Conservation (phyloP, 2,113 vertebrate species). For the Ictalurus furcatus region DNA sequence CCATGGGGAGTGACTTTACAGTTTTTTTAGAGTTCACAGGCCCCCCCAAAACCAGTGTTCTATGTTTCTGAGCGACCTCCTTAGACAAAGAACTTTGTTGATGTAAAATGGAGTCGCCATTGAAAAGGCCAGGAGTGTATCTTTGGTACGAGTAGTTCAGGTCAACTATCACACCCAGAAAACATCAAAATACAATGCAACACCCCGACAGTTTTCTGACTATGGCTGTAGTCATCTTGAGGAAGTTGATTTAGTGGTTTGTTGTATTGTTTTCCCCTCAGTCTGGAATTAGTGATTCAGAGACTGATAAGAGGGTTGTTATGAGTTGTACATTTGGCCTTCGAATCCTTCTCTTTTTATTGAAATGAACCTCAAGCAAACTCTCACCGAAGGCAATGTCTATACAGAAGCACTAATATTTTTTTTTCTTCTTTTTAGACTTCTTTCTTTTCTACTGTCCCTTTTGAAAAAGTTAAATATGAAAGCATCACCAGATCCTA, state of each 20-base stretch:
- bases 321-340: slow-evolving; percentile 9
- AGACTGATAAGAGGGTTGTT: neutral
- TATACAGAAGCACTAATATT: neutral
- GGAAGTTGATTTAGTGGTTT: neutral
- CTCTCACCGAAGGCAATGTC: neutral
- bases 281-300: neutral
- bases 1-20: slow-evolving; percentile 32
- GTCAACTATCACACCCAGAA: neutral
- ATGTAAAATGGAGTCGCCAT: neutral
- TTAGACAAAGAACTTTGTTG: neutral
- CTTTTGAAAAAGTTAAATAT: slow-evolving; percentile 10
- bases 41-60: neutral
- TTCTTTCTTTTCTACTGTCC: slow-evolving; percentile 1
- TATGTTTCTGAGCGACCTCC: neutral
- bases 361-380: slow-evolving; percentile 4
- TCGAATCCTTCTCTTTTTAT: neutral
- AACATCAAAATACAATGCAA: neutral
- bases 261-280: neutral
- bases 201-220: neutral
- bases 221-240: too few relatives aligned
- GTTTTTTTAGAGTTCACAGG: slow-evolving; percentile 28
- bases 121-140: neutral
- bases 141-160: neutral
- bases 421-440: neutral
- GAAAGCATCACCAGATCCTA: neutral